phyloP scores from a whole-genome alignment of 2,888 invertebrate genomes.

The Hydroisotoma schaefferi region DNA sequence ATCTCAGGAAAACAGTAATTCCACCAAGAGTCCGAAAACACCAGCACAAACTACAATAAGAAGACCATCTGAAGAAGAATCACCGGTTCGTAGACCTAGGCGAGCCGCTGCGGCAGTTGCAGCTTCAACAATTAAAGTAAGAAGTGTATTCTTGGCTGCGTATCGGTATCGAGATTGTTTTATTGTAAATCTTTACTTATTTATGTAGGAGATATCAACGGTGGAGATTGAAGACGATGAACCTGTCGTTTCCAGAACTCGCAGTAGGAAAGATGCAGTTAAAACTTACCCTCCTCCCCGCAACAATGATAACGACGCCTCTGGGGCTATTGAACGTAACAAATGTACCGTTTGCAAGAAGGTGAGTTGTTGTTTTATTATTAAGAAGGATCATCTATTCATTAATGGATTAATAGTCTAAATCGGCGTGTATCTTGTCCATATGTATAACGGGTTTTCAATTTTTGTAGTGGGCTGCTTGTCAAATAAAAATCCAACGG shows the following conservation, averaged over 20 bases:
- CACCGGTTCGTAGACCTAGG: conserved; percentile 25
- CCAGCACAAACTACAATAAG: neutral
- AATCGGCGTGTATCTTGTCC: no score
- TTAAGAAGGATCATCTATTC: no score
- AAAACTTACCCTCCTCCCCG: neutral
- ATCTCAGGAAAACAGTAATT: conserved; percentile 9
- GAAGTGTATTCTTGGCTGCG: no score
- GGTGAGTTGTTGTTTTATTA: neutral
- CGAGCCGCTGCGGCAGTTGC: conserved; percentile 45
- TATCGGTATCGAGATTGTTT: neutral
- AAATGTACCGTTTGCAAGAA: conserved; percentile 2
- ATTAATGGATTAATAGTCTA: no score
- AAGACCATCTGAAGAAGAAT: conserved; percentile 13
- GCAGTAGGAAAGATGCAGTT: neutral
- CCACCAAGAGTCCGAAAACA: conserved; percentile 13
- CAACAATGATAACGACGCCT: neutral
- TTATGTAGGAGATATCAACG: conserved; percentile 13
- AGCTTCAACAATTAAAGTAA: conserved; percentile 44
- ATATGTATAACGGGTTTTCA: no score
- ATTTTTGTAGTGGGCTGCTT: conserved; percentile 23
- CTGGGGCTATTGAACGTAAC: neutral
- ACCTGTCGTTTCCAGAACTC: neutral
- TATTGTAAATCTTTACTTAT: neutral
- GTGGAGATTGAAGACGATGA: conserved; percentile 10
- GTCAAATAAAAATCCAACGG: conserved; percentile 36